Conservation (phyloP, 2,113 vertebrate species). For the Lycaon pictus region DNA sequence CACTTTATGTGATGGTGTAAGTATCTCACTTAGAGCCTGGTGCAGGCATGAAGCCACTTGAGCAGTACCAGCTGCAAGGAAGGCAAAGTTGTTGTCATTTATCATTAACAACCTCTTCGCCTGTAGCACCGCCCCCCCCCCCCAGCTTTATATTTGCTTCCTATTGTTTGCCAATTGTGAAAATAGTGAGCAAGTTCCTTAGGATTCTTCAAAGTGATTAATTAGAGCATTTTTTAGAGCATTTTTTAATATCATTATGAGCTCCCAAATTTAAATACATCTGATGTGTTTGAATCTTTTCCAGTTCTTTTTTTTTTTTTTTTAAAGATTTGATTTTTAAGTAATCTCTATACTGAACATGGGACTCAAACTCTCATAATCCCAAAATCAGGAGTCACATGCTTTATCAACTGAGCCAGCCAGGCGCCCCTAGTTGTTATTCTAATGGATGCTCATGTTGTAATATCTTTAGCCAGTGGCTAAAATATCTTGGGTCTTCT, state of each 20-base stretch:
- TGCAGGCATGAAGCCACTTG: background rate
- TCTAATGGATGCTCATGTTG: background rate
- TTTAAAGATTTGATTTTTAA: background rate
- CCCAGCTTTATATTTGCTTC: background rate
- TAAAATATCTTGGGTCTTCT: background rate
- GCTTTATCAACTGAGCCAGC: background rate
- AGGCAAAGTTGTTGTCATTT: background rate
- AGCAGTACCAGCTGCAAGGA: background rate
- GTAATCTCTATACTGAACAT: background rate
- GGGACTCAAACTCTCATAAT: background rate
- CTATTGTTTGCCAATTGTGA: slow-evolving; percentile 17
- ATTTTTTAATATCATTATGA: background rate
- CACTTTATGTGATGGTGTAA: background rate
- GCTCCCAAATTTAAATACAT: background rate
- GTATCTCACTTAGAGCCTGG: background rate
- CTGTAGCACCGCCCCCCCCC: background rate
- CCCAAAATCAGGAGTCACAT: background rate
- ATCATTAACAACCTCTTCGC: background rate
- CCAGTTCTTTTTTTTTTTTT: background rate
- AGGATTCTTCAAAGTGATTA: slow-evolving; percentile 10
- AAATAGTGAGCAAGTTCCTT: background rate
- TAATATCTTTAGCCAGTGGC: background rate
- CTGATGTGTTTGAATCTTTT: background rate
- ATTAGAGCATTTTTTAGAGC: background rate
- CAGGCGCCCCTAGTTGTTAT: background rate